phyloP scores from a whole-genome alignment of 2,888 invertebrate genomes.

The Erebia ligea region DNA sequence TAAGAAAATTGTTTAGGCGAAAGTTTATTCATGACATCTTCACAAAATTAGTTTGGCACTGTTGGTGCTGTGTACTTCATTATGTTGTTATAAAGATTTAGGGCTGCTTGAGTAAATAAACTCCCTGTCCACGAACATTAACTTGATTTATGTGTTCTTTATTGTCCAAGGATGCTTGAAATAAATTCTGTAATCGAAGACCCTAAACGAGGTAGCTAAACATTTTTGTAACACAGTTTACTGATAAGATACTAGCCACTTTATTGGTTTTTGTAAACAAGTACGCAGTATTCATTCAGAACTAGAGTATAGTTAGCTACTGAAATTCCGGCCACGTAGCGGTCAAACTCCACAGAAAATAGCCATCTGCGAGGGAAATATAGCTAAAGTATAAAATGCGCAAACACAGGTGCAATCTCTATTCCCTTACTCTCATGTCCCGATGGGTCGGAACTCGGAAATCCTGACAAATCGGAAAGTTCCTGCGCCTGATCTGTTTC shows the following conservation, averaged over 20 bases:
- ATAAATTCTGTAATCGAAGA: slow-evolving; percentile 9
- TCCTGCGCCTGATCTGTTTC: too few species aligned
- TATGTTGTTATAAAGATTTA: slow-evolving; percentile 51
- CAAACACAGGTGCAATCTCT: too few species aligned
- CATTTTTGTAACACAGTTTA: not conserved
- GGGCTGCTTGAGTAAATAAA: slow-evolving; percentile 45
- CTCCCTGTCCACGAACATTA: slow-evolving; percentile 38
- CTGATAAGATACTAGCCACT: not conserved
- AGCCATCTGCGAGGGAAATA: too few species aligned
- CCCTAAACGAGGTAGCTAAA: slow-evolving; percentile 2
- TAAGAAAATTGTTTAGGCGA: slow-evolving; percentile 34
- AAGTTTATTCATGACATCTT: slow-evolving; percentile 45
- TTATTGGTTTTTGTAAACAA: not conserved
- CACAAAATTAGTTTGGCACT: slow-evolving; percentile 51
- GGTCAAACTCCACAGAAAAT: too few species aligned
- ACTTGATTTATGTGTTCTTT: slow-evolving; percentile 36
- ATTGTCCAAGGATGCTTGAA: slow-evolving; percentile 14
- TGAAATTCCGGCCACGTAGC: too few species aligned
- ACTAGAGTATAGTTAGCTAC: too few species aligned
- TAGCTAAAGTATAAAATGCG: too few species aligned
- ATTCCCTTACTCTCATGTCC: too few species aligned
- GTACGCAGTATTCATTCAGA: too few species aligned
- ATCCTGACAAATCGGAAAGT: too few species aligned
- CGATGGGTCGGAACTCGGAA: too few species aligned
- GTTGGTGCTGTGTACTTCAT: slow-evolving; percentile 49